Evolutionary conservation across 2,888 invertebrate genomes (phyloP).

Genomic region (Drosophila subquinaria): DNA sequence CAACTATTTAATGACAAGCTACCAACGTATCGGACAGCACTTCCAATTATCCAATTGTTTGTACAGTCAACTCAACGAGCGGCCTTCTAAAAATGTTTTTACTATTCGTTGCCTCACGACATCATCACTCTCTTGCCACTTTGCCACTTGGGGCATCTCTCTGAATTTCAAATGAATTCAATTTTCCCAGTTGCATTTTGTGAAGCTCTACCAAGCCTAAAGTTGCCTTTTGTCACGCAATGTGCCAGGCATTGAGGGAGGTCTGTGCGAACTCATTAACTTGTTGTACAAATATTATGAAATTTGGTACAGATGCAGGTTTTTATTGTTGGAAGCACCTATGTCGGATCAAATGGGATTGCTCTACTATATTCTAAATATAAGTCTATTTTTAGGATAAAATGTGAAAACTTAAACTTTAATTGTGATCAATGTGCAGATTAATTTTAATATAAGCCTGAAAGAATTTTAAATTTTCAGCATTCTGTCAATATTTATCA

Average conservation of each 20-base stretch:
- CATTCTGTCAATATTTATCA: neutral
- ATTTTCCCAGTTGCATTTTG: slow-evolving; percentile 6
- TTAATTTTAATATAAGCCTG: neutral
- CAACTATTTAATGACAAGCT: slow-evolving; percentile 58
- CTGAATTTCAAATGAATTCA: slow-evolving; percentile 11
- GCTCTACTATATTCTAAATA: neutral
- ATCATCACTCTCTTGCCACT: slow-evolving; percentile 14
- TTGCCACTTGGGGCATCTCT: slow-evolving; percentile 11
- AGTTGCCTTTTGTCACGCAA: slow-evolving; percentile 2
- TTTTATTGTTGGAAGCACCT: neutral
- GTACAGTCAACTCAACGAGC: slow-evolving; percentile 22
- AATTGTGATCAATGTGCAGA: too few species aligned
- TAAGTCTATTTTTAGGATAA: too few species aligned
- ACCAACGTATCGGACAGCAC: slow-evolving; percentile 48
- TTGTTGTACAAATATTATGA: neutral
- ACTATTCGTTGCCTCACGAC: slow-evolving; percentile 21
- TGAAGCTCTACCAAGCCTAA: slow-evolving; percentile 1
- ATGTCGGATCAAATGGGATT: neutral
- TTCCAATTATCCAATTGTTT: slow-evolving; percentile 64
- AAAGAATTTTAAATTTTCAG: neutral
- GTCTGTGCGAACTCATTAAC: neutral
- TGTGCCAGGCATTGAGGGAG: slow-evolving; percentile 1
- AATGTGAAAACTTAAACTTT: too few species aligned
- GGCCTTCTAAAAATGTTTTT: slow-evolving; percentile 27
- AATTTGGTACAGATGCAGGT: neutral